phyloP scores from a whole-genome alignment of 2,888 invertebrate species.

The Chrysopilus asiliformis region DNA sequence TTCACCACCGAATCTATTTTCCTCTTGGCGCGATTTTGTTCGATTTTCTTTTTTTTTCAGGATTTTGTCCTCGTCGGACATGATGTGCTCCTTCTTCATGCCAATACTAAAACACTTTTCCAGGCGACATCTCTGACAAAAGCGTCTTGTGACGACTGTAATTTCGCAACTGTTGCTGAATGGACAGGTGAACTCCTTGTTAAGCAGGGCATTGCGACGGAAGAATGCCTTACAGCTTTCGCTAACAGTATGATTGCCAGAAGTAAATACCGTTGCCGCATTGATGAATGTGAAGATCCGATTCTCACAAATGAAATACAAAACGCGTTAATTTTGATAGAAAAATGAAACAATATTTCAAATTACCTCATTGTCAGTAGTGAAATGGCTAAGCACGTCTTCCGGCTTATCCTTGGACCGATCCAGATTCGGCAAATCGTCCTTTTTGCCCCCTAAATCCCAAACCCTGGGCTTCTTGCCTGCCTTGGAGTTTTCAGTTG shows the following conservation, averaged over 20 bases:
- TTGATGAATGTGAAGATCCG: too few species aligned
- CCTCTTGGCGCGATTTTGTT: not conserved
- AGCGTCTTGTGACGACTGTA: constrained; percentile 79
- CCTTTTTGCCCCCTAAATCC: constrained; percentile 69
- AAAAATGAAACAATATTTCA: constrained; percentile 9
- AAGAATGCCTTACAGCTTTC: constrained; percentile 98
- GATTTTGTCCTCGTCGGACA: constrained; percentile 89
- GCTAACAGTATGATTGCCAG: too few species aligned
- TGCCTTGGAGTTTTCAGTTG: constrained; percentile 46
- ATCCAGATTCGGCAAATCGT: constrained; percentile 68
- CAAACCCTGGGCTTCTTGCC: constrained; percentile 84
- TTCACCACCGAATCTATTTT: too few species aligned
- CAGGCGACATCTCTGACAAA: constrained; percentile 91
- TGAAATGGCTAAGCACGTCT: constrained; percentile 44
- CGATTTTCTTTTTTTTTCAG: constrained; percentile 78
- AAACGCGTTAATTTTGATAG: constrained; percentile 11
- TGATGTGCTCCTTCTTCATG: constrained; percentile 95
- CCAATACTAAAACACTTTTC: constrained; percentile 87
- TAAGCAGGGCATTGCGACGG: constrained; percentile 79
- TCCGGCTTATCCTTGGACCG: constrained; percentile 64
- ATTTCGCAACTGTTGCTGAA: constrained; percentile 86
- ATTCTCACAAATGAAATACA: constrained; percentile 52
- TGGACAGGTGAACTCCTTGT: constrained; percentile 85
- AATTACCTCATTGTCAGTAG: constrained; percentile 50
- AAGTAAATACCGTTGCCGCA: too few species aligned